Evolutionary conservation across 2,797 vertebrate genomes (phyloP), one percentile per base, ranked within the genome.

Genomic region (Carduelis carduelis): DNA sequence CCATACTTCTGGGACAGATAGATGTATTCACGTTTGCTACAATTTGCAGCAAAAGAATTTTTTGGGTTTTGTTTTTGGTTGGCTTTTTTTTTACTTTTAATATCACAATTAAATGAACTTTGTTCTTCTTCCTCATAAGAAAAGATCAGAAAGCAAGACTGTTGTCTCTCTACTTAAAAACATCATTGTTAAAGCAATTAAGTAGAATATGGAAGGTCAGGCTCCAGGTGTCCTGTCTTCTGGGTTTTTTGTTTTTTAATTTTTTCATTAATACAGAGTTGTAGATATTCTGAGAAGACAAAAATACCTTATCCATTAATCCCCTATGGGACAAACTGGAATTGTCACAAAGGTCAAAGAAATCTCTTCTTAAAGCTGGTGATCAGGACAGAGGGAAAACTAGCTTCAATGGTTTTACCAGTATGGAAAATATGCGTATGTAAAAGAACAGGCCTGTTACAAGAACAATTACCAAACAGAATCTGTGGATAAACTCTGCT

Each of bases 401-500:
- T 4, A 66, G 23, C 17, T 83, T 60, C 34, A 35, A 21, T 35
- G 37, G 49, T 71, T 83, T 64, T 56, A 81, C 28, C 26, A 21
- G 19, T 8, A 70, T 2, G 10, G 37, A 80, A 91, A 89, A 77
- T 5, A 52, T 0, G 76, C 0, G 0, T 24, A 80, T 18, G 20
- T 13, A 84, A 13, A 78, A 75, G 74, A 91, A 49, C 18, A 82
- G 20, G 53, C 32, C 53, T 0, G 0, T 69, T 41, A 69, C 27
- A 72, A 71, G 68, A 93, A 69, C 35, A 60, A 66, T 10, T 70
- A 56, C 26, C 49, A 85, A 87, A 75, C 7, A 75, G 52, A 83
- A 81, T 18, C 52, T 46, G 69, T 4, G 3, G 30, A 88, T 90
- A 52, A 91, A 71, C 21, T 68, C 44, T 55, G 53, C 64, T 64